Base-by-base conservation (phyloP, 1,140 invertebrate species). In the Pollicipes pollicipes region DNA sequence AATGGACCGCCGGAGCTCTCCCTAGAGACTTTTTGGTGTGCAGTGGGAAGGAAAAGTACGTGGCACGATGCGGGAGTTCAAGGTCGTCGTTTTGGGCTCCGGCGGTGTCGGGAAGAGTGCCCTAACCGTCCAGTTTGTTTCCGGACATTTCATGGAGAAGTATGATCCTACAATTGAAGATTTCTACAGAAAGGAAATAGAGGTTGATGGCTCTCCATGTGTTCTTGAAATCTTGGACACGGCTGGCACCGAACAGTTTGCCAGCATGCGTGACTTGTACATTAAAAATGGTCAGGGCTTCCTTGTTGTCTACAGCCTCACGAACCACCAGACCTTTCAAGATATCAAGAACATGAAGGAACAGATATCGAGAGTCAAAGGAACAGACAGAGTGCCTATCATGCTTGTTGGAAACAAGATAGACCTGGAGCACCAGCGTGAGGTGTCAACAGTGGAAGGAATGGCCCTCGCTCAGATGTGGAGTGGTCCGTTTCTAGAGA, bases 231-330 rank as follows among this genome's bases (percentile, higher is more conserved):
- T 99, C 77, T 84, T 99, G 76, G 97, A 99, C 82, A 99, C 97
- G 70, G 97, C 97, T 76, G 97, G 97, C 77, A 99, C 97, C 75
- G 97, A 99, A 87, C 97, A 99, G 88, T 99, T 99, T 82, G 98
- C 97, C 77, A 95, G 96, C 73, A 99, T 99, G 97, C 87, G 97
- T 78, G 97, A 99, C 85, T 85, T 99, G 76, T 99, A 99, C 81
- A 99, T 99, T 90, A 99, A 99, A 83, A 99, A 99, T 82, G 97
- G 97, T 21, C 95, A 98, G 82, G 97, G 96, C 70, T 98, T 99
- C 84, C 93, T 99, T 76, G 91, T 99, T 72, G 96, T 99, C 73
- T 99, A 98, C 84, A 92, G 90, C 76, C 85, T 95, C 73, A 95
- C 92, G 58, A 93, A 90, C 80, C 88, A 92, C 77, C 91, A 94